Evolutionary conservation across 2,797 vertebrate species (phyloP), one percentile per base, ranked within the genome.

Genomic region (Psittacula derbiana): DNA sequence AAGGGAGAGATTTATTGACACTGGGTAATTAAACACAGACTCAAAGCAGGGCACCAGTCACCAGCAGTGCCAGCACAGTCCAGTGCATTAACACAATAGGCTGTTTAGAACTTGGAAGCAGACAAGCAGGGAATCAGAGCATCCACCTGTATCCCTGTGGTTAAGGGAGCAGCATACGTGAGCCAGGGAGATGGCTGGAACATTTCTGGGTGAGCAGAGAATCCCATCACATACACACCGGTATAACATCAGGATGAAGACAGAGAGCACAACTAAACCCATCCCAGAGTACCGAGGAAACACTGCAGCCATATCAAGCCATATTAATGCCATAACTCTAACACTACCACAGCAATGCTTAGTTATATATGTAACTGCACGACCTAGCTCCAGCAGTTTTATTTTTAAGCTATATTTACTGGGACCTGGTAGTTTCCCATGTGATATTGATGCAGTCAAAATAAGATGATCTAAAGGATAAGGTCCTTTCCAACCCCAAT

Each of bases 81-180:
- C 81, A 74, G 75, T 67, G 80, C 65, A 36, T 89, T 89, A 24
- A 65, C n/a, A 94, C 86, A 95, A 96, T 89, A 19, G 67, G 3
- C 24, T 23, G 30, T 36, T 55, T 10, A 52, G 31, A 52, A 28
- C 85, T 87, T 58, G n/a, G 49, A 25, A 55, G 44, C 28, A 47
- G 43, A 61, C 21, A 47, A 1, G 0, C 13, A 4, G 13, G 65
- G 38, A 60, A 38, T 31, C 33, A 6, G 58, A 92, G 20, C 64
- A 87, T 81, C 90, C 71, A 76, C 60, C 83, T 79, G 78, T 27
- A 67, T 27, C 80, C 60, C 62, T 49, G 43, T 4, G 62, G 30
- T 27, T 15, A 31, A 67, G 78, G 55, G 31, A 86, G 14, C 31
- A 38, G 25, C 38, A 20, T 8, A 16, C 24, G 27, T 4, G 8